Evolutionary conservation across 92 coral and sea anemone genomes (phyloP).

Genomic region (Paragorgia papillata): DNA sequence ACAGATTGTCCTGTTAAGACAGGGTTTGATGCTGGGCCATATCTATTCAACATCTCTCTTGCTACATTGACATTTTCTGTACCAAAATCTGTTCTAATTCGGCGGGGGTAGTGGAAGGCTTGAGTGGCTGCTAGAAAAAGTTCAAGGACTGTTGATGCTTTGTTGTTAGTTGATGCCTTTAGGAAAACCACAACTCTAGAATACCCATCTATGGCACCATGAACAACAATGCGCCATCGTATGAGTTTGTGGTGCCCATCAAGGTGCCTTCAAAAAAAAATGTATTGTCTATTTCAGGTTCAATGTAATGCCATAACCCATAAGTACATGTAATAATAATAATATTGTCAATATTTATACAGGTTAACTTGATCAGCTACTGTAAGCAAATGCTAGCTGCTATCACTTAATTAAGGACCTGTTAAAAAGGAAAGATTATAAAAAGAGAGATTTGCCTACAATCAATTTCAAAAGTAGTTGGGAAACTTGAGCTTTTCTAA

Average conservation of each 20-base stretch:
- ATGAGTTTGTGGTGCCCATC: conserved; percentile 47
- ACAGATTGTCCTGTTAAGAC: conserved; percentile 64
- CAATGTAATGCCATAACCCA: too few species aligned
- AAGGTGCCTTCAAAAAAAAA: conserved; percentile 41
- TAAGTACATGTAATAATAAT: too few species aligned
- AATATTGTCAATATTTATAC: too few species aligned
- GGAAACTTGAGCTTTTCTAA: too few species aligned
- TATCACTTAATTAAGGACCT: too few species aligned
- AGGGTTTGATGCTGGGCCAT: conserved; percentile 49
- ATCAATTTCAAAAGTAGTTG: too few species aligned
- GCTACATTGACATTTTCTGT: conserved; percentile 54
- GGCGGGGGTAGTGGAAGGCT: conserved; percentile 38
- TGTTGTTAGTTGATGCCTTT: conserved; percentile 25
- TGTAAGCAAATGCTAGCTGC: too few species aligned
- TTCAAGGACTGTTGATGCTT: conserved; percentile 21
- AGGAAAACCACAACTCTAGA: conserved; percentile 42
- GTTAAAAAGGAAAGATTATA: too few species aligned
- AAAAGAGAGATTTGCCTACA: too few species aligned
- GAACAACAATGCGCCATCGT: conserved; percentile 42
- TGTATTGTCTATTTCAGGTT: too few species aligned
- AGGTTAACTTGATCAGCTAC: too few species aligned
- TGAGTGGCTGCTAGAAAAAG: conserved; percentile 29
- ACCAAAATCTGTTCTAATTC: conserved; percentile 50
- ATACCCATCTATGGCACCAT: conserved; percentile 46
- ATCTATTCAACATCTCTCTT: conserved; percentile 48